Base-by-base conservation (phyloP, 2,797 vertebrate genomes). In the Hylomyscus alleni region DNA sequence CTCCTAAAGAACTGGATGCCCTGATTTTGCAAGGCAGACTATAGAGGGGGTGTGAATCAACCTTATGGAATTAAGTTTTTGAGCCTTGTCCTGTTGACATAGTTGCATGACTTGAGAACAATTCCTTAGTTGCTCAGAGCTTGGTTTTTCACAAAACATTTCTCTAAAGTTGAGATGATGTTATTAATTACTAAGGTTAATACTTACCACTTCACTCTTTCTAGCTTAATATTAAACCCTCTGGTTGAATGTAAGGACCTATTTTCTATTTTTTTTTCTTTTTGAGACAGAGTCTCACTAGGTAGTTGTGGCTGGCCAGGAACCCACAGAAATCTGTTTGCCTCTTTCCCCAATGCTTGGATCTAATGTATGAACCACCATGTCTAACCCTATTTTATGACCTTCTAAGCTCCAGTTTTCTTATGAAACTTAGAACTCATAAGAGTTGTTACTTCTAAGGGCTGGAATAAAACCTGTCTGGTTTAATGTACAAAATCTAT, bases 201-300 rank as follows among this genome's bases (percentile, higher is more conserved):
- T 1, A 0, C 31, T 72, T 47, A 10, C 22, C 6, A 13, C 7
- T 19, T 69, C 9, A 29, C 1, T 14, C 52, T 50, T 67, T 90
- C 67, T 88, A 15, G 4, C 31, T 88, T 77, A 62, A 12, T 58
- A 4, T 34, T 60, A 47, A 58, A 8, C 13, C 17, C 54, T 44
- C 22, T 8, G 9, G 24, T 2, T 11, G 29, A 13, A 8, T 56
- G 19, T 52, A 14, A 1, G 44, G 56, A 9, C 6, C 8, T 0
- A 0, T 47, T 37, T 56, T 76, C 77, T 81, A 76, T n/a, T 8
- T 26, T 58, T 50, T 81, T 56, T 82, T 82, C 24, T 31, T 83
- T 40, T 60, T 60, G 56, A 17, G 81, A 29, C 58, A 31, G 4
- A 15, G 24, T 44, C 19, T 31, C 37, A 62, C 58, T 62, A 6